Evolutionary conservation across 2,113 vertebrate species (phyloP).

Genomic region (Ranitomeya imitator): DNA sequence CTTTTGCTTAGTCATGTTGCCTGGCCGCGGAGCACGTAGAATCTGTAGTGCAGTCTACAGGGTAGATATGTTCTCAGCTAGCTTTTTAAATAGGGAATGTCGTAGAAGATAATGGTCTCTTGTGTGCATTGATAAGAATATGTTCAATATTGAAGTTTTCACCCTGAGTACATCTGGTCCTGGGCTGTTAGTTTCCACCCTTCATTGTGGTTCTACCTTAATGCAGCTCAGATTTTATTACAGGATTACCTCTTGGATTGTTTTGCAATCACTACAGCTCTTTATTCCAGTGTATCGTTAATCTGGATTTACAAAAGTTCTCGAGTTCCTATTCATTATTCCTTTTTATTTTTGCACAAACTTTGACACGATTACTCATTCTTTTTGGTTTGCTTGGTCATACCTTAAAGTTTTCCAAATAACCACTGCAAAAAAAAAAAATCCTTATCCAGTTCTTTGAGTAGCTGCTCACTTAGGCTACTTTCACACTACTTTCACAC

Average conservation of each 20-base stretch:
- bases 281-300: not conserved
- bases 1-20: constrained; percentile 40
- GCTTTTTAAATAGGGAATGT: not conserved
- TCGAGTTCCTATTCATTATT: not conserved
- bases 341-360: not conserved
- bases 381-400: no score
- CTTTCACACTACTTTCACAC: no score
- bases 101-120: not conserved
- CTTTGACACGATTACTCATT: no score
- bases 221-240: not conserved
- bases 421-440: no score
- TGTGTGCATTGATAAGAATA: not conserved
- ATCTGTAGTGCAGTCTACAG: not conserved
- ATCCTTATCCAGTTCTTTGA: no score
- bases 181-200: not conserved
- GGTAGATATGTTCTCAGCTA: not conserved
- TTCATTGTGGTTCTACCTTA: not conserved
- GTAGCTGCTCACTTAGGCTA: no score
- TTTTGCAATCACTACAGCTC: not conserved
- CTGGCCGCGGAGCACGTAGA: not conserved
- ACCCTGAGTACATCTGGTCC: not conserved
- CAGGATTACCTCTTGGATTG: not conserved
- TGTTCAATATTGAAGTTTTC: no score
- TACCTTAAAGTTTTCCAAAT: no score
- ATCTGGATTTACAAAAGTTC: not conserved